A percentile compares a stretch with the other conserved stretches of the same genome.
Evolutionary conservation across 1,140 invertebrate species (phyloP).

Genomic region (Drosophila rufa): DNA sequence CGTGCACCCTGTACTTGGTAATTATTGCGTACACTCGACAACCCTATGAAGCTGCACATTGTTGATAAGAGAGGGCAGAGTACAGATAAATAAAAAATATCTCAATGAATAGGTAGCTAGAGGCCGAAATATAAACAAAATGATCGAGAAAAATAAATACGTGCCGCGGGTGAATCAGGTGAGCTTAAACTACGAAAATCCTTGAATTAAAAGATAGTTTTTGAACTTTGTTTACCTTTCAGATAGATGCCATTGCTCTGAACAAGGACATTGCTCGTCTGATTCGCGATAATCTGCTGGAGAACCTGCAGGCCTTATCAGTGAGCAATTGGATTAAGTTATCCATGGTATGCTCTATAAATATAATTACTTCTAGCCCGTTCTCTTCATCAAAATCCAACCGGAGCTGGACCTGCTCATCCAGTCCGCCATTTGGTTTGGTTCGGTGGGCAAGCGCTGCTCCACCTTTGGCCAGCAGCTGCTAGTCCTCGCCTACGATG

Average conservation of each 20-base stretch:
- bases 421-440: constrained; percentile 87
- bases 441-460: constrained; percentile 86
- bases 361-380: constrained; percentile 78
- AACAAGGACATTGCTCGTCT: constrained; percentile 87
- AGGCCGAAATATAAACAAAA: constrained; percentile 59
- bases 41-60: constrained; percentile 8
- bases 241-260: constrained; percentile 87
- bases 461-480: constrained; percentile 88
- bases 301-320: constrained; percentile 86
- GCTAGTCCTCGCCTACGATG: constrained; percentile 87
- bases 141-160: constrained; percentile 77
- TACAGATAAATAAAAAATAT: constrained; percentile 55
- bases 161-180: constrained; percentile 85
- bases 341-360: neutral
- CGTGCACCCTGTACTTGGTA: neutral
- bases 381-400: constrained; percentile 86
- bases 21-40: neutral
- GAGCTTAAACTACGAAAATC: constrained; percentile 24
- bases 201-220: neutral
- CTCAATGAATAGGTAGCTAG: constrained; percentile 30
- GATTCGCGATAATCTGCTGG: constrained; percentile 86
- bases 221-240: constrained; percentile 25
- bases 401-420: constrained; percentile 87
- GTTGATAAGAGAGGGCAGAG: constrained; percentile 70
- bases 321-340: constrained; percentile 65